A percentile compares a stretch with the other conserved stretches of the same genome.
Evolutionary conservation across 2,113 vertebrate species (phyloP).

Genomic region (Bettongia penicillata): DNA sequence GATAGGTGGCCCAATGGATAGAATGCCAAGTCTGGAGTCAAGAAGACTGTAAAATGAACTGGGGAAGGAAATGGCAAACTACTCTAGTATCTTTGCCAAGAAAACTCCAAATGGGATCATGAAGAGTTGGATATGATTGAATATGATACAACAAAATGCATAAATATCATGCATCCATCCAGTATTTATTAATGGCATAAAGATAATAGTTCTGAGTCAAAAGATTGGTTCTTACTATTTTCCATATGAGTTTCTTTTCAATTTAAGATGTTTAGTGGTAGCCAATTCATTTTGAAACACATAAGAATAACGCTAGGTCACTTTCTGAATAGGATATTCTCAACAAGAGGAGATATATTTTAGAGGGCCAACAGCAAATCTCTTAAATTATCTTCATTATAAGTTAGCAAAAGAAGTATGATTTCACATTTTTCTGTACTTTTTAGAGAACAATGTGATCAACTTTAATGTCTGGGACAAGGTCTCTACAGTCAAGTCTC

Average conservation of each 20-base stretch:
- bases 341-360: not conserved
- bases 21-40: not conserved
- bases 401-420: not conserved
- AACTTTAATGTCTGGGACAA: not conserved
- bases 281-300: not conserved
- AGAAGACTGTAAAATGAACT: not conserved
- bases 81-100: not conserved
- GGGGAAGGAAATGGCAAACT: not conserved
- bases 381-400: not conserved
- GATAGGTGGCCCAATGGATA: not conserved
- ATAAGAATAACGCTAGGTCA: slow-evolving; percentile 1
- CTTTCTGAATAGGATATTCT: not conserved
- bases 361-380: not conserved
- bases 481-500: not conserved
- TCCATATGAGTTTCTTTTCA: not conserved
- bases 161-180: not conserved
- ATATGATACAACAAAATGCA: not conserved
- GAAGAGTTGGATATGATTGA: not conserved
- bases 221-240: not conserved
- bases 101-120: not conserved
- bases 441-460: not conserved
- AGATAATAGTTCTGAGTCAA: not conserved
- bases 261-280: slow-evolving; percentile 4
- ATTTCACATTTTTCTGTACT: slow-evolving; percentile 12
- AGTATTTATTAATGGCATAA: not conserved